phyloP scores from a whole-genome alignment of 2,888 invertebrate species.

The Caenorhabditis imperialis region DNA sequence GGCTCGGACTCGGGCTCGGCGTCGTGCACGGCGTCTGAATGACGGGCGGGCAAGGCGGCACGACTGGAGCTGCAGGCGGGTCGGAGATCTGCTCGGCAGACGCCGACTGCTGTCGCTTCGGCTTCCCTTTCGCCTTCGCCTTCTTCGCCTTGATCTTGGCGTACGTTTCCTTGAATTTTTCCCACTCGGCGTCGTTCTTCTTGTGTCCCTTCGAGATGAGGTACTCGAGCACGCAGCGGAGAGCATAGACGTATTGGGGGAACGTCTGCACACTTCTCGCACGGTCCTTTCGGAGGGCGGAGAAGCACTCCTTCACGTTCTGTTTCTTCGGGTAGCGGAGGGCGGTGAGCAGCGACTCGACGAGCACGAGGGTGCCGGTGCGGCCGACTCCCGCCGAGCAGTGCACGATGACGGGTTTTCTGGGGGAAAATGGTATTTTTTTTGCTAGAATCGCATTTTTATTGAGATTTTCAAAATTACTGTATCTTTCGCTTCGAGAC shows the following conservation, averaged over 20 bases:
- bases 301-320: conserved; percentile 17
- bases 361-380: conserved; percentile 36
- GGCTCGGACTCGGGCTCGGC: too few species aligned
- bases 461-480: too few species aligned
- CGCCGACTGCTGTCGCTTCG: background rate
- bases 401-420: conserved; percentile 35
- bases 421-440: too few species aligned
- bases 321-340: conserved; percentile 22
- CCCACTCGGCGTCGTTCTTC: conserved; percentile 23
- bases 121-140: conserved; percentile 1
- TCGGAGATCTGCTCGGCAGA: too few species aligned
- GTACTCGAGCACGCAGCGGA: conserved; percentile 39
- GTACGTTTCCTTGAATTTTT: conserved; percentile 28
- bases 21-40: too few species aligned
- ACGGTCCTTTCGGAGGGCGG: conserved; percentile 24
- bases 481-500: too few species aligned
- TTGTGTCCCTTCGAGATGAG: conserved; percentile 18
- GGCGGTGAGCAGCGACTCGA: conserved; percentile 36
- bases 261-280: conserved; percentile 40
- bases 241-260: conserved; percentile 33
- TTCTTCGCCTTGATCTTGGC: conserved; percentile 24
- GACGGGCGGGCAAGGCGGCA: too few species aligned
- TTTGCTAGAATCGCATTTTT: too few species aligned
- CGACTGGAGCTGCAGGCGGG: too few species aligned
- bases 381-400: conserved; percentile 48